Conservation (phyloP, 2,888 invertebrate species). For the Hypomecis atomaria region DNA sequence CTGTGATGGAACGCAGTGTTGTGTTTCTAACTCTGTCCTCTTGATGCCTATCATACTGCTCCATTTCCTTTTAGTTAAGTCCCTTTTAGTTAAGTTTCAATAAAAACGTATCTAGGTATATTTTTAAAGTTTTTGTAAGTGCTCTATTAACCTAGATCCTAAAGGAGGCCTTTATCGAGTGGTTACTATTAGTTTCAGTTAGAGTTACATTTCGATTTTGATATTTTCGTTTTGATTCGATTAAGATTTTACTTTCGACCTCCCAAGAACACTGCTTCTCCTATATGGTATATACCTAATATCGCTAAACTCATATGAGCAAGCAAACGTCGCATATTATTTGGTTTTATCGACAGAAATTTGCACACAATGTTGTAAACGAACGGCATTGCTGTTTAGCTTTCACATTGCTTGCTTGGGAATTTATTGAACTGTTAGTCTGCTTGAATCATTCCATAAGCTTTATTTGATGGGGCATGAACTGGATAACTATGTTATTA, state of each 20-base stretch:
- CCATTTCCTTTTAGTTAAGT: no score
- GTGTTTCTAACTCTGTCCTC: no score
- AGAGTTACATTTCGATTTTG: no score
- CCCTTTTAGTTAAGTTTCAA: no score
- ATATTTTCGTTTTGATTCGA: no score
- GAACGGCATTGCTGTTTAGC: slow-evolving; percentile 67
- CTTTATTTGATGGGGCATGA: slow-evolving; percentile 47
- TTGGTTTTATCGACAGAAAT: slow-evolving; percentile 71
- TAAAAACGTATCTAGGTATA: no score
- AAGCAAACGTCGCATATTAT: slow-evolving; percentile 52
- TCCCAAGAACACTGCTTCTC: slow-evolving; percentile 5
- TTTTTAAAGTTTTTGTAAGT: no score
- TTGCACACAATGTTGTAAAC: slow-evolving; percentile 78
- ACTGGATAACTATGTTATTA: slow-evolving; percentile 24
- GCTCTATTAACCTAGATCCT: no score
- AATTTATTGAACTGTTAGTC: slow-evolving; percentile 63
- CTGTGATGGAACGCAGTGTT: no score
- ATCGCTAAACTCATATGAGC: slow-evolving; percentile 52
- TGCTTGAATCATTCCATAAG: slow-evolving; percentile 53
- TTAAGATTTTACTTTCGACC: not conserved
- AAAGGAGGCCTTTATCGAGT: no score
- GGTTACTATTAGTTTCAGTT: no score
- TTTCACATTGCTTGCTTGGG: slow-evolving; percentile 62
- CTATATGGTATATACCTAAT: slow-evolving; percentile 36
- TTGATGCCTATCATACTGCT: no score